Conservation (phyloP, 2,888 invertebrate species). For the Andricus curvator region DNA sequence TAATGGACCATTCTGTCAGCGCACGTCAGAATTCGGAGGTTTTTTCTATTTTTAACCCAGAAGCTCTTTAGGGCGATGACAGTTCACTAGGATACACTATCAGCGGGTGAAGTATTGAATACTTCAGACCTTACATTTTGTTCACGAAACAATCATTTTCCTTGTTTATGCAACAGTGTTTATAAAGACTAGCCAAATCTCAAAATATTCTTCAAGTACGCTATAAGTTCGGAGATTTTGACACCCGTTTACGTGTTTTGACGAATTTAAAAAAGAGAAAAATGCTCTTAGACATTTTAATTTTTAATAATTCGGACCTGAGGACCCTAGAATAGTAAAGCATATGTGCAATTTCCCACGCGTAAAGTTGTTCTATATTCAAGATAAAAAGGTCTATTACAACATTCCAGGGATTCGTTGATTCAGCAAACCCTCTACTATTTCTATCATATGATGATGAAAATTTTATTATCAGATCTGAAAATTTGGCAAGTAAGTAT, state of each 20-base stretch:
- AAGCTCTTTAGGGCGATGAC: neutral
- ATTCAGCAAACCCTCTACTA: slow-evolving; percentile 54
- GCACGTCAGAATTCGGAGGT: slow-evolving; percentile 17
- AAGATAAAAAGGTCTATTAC: neutral
- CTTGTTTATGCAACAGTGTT: slow-evolving; percentile 33
- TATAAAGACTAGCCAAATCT: slow-evolving; percentile 27
- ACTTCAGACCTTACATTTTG: neutral
- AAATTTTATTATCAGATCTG: neutral
- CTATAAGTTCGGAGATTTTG: neutral
- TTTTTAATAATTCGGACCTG: no score
- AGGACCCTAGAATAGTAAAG: no score
- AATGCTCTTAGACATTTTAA: neutral
- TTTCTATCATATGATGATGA: slow-evolving; percentile 55
- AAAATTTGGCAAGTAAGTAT: no score
- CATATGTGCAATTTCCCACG: no score
- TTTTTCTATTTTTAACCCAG: slow-evolving; percentile 27
- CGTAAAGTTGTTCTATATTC: no score
- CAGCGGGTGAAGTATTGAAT: neutral
- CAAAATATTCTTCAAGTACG: slow-evolving; percentile 15
- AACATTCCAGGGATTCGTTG: neutral
- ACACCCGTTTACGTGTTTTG: slow-evolving; percentile 16
- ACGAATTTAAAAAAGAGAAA: neutral
- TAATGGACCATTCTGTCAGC: neutral
- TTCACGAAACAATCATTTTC: slow-evolving; percentile 9
- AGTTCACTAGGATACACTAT: slow-evolving; percentile 15